A percentile compares a stretch with the other conserved stretches of the same genome.
Evolutionary conservation across 2,113 vertebrate species (phyloP).

Genomic region (Taxidea taxus): DNA sequence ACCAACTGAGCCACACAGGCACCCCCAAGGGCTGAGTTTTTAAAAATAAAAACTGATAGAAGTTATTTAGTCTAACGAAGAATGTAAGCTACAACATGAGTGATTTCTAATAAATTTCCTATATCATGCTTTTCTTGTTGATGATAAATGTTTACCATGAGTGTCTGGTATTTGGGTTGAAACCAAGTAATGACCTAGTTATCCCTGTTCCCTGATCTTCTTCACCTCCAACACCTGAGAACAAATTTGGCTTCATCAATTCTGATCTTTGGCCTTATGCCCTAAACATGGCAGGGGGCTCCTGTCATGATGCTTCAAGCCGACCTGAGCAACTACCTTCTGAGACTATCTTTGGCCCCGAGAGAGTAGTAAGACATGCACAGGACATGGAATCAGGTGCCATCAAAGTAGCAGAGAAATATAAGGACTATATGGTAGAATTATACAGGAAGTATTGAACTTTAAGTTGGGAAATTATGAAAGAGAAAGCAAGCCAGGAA

Average conservation of each 20-base stretch:
- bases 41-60: slow-evolving; percentile 13
- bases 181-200: not conserved
- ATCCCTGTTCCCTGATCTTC: not conserved
- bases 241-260: not conserved
- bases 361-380: not conserved
- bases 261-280: not conserved
- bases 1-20: too few relatives aligned
- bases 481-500: not conserved
- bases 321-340: not conserved
- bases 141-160: not conserved
- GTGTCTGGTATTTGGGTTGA: not conserved
- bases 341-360: not conserved
- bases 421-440: not conserved
- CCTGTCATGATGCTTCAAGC: not conserved
- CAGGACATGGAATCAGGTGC: not conserved
- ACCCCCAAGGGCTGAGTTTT: not conserved
- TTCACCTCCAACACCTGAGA: not conserved
- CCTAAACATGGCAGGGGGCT: not conserved
- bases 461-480: not conserved
- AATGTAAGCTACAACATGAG: not conserved
- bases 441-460: not conserved
- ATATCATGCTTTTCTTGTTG: not conserved
- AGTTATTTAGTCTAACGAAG: not conserved
- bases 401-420: not conserved
- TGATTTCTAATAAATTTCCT: not conserved